Conservation (phyloP, 2,113 vertebrate species). For the Campylomormyrus tamandua region DNA sequence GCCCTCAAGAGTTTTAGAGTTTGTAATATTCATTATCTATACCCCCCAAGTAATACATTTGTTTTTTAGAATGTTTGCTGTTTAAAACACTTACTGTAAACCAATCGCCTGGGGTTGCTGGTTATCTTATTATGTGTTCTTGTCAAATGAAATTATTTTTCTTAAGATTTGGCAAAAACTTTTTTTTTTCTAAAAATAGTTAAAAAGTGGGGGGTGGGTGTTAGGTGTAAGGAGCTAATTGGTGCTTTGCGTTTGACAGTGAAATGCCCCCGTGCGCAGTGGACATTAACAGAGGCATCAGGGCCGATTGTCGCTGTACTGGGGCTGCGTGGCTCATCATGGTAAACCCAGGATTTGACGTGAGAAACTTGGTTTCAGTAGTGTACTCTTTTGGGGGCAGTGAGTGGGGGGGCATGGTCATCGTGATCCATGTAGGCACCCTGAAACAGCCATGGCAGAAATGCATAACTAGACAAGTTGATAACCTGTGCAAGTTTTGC, state of each 20-base stretch:
- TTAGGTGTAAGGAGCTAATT: neutral
- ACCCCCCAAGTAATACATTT: too few relatives aligned
- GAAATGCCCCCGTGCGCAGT: neutral
- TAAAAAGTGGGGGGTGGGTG: too few relatives aligned
- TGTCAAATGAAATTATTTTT: too few relatives aligned
- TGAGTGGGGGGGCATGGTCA: neutral
- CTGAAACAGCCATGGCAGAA: neutral
- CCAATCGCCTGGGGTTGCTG: too few relatives aligned
- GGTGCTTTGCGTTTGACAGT: neutral
- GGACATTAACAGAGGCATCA: neutral
- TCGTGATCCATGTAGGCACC: neutral
- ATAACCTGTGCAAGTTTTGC: neutral
- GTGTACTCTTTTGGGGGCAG: neutral
- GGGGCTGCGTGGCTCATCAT: neutral
- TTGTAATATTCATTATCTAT: too few relatives aligned
- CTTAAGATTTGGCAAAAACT: too few relatives aligned
- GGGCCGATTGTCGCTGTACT: neutral
- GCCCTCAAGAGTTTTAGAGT: too few relatives aligned
- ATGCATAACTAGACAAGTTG: neutral
- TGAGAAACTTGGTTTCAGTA: conserved; percentile 6
- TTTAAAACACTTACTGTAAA: too few relatives aligned
- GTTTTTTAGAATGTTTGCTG: too few relatives aligned
- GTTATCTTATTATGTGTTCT: too few relatives aligned
- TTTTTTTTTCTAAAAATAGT: too few relatives aligned
- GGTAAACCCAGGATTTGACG: neutral